Evolutionary conservation across 1,140 invertebrate genomes (phyloP), one percentile per base, ranked within the genome.

Genomic region (Tetramorium simillimum): DNA sequence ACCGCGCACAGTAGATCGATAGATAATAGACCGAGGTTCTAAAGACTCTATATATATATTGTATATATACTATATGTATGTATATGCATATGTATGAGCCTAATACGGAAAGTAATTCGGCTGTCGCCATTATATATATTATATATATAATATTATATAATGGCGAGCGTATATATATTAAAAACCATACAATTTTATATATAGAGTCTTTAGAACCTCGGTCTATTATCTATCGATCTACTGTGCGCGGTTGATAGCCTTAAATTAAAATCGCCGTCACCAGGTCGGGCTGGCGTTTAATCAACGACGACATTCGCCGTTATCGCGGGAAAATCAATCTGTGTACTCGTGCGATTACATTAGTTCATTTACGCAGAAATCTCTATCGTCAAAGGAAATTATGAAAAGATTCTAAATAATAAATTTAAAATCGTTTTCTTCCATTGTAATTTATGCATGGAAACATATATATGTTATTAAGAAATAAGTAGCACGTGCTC

Each of bases 181-280:
- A 58, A 24, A 3, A 12, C 21, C 2, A 12, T 21, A 58, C 28
- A 18, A 12, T 18, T 28, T 63, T 63, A 16, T 65, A 65, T 1
- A 18, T 56, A 6, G 14, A 58, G 12, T 58, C 14, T 16, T 49
- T 28, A 51, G 46, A 72, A 14, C 0, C 0, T n/a, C 6, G 37
- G 37, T 12, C 33, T 37, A 43, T 40, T 58, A 53, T 76, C 73
- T n/a, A 56, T n/a, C 53, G 21, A 75, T 63, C 40, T 28, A 49
- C 3, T n/a, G 28, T 12, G 7, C 43, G 18, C 12, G 6, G 40
- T 10, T 37, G 60, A 65, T 43, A 65, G 60, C 43, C 62, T 78
- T 65, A 65, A 78, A 78, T 78, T 78, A 78, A 81, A 81, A 56
- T 53, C 33, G 37, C 24, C 33, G 75, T 53, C 33, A 51, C n/a